Percentiles rank a stretch among this genome's conserved stretches.
Evolutionary conservation across 1,140 invertebrate genomes (phyloP).

Genomic region (Wasmannia auropunctata): DNA sequence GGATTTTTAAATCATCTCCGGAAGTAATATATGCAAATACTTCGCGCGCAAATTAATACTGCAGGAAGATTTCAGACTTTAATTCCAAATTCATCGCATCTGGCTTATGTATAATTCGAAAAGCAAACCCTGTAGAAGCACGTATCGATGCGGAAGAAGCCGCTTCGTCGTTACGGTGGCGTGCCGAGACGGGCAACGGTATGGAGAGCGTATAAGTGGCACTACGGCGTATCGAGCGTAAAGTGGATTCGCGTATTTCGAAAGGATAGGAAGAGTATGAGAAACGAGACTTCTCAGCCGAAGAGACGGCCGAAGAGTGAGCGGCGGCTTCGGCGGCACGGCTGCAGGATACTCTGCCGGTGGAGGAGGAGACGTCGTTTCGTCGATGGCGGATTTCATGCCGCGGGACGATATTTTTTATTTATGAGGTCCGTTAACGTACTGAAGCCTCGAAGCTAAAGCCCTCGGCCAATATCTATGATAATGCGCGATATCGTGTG

Average conservation of each 20-base stretch:
- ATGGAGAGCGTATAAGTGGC: conserved; percentile 29
- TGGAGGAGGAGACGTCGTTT: not conserved
- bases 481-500: conserved; percentile 62
- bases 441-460: conserved; percentile 36
- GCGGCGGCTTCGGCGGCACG: not conserved
- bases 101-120: not conserved
- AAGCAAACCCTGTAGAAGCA: not conserved
- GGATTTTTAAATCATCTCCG: not conserved
- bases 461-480: conserved; percentile 68
- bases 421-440: conserved; percentile 66
- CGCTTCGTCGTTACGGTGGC: not conserved
- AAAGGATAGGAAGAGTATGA: conserved; percentile 35
- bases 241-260: conserved; percentile 47
- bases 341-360: not conserved
- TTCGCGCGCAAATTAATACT: not conserved
- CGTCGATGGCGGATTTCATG: conserved; percentile 37
- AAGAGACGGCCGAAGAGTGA: not conserved
- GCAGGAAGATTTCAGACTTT: not conserved
- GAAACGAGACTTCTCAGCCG: conserved; percentile 3
- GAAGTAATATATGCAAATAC: not conserved
- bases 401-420: conserved; percentile 60
- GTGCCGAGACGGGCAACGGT: not conserved
- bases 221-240: conserved; percentile 9
- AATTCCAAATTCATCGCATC: not conserved
- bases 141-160: not conserved